phyloP scores from a whole-genome alignment of 2,113 vertebrate genomes.

The Coptodon rendalli region DNA sequence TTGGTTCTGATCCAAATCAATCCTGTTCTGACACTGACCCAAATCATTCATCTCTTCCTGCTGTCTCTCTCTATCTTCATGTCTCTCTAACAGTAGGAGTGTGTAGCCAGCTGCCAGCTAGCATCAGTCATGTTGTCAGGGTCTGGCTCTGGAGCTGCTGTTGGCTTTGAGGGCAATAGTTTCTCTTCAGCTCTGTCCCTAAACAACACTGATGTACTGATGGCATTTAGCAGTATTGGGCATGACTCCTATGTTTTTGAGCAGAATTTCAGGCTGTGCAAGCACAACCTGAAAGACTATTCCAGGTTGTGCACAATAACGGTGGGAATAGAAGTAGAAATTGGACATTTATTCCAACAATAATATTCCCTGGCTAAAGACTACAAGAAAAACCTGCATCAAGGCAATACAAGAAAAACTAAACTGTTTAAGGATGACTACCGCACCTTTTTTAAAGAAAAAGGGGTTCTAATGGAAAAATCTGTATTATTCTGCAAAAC shows the following conservation, averaged over 20 bases:
- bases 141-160: conserved; percentile 47
- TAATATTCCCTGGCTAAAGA: not conserved
- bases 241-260: not conserved
- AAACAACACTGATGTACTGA: conserved; percentile 30
- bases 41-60: conserved; percentile 62
- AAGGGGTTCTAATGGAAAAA: not conserved
- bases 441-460: not conserved
- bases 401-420: not conserved
- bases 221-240: conserved; percentile 11
- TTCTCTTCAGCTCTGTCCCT: conserved; percentile 33
- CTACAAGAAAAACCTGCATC: not conserved
- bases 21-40: conserved; percentile 65
- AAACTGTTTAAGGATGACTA: not conserved
- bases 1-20: conserved; percentile 70
- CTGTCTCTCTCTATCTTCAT: conserved; percentile 56
- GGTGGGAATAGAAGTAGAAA: not conserved
- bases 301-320: not conserved
- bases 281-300: not conserved
- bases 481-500: not conserved
- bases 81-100: conserved; percentile 64
- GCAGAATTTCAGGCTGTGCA: not conserved
- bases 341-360: not conserved
- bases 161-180: conserved; percentile 50
- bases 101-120: conserved; percentile 66
- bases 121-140: conserved; percentile 68